A percentile compares a stretch with the other conserved stretches of the same genome.
Evolutionary conservation across 2,113 vertebrate genomes (phyloP).

Genomic region (Hippotragus niger): DNA sequence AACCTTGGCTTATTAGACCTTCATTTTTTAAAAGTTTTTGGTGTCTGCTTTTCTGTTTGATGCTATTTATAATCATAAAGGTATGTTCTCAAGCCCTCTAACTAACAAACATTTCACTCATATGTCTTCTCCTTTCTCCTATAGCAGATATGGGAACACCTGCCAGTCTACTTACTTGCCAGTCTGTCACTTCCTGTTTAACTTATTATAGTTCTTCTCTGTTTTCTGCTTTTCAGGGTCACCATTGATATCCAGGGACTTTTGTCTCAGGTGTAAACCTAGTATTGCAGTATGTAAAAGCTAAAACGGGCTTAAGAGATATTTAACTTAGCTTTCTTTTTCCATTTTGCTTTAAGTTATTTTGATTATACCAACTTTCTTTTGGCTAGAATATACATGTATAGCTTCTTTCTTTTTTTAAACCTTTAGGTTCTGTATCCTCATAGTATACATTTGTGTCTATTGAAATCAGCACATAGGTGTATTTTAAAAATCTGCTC

Average conservation of each 20-base stretch:
- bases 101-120: background rate
- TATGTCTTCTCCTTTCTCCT: background rate
- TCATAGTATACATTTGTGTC: background rate
- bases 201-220: background rate
- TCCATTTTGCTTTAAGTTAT: constrained; percentile 10
- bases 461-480: background rate
- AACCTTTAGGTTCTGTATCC: background rate
- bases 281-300: background rate
- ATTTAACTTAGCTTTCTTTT: background rate
- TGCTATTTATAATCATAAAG: background rate
- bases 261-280: background rate
- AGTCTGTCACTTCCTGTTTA: background rate
- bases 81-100: background rate
- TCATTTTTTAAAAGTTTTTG: background rate
- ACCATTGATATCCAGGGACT: background rate
- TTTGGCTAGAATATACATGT: background rate
- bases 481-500: background rate
- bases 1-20: background rate
- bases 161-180: background rate
- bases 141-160: background rate
- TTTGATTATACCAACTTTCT: background rate
- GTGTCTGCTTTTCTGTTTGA: background rate
- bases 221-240: background rate
- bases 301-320: background rate
- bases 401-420: background rate